These are phyloP conservation scores for Metallyticus violacea DNA, from an alignment of 2,888 invertebrate species.

Conservation along the genomic window DNA sequence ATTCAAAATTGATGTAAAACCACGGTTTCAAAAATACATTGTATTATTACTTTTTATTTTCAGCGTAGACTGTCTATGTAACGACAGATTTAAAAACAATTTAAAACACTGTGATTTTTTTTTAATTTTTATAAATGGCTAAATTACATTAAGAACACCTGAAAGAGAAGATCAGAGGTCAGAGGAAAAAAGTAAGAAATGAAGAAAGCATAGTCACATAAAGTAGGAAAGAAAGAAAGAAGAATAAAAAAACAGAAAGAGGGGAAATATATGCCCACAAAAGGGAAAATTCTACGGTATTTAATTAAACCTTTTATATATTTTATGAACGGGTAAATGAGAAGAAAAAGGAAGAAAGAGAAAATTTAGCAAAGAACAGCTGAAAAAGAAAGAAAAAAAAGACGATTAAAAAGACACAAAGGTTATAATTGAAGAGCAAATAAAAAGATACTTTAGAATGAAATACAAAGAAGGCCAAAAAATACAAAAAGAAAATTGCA, in stretches of 20 bases:
- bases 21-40: no score
- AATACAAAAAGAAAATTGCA: not conserved
- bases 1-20: no score
- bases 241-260: not conserved
- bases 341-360: not conserved
- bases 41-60: no score
- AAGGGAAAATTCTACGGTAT: not conserved
- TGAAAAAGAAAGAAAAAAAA: not conserved
- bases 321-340: not conserved
- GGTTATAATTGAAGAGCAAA: not conserved
- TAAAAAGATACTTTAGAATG: not conserved
- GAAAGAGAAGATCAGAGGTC: no score
- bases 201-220: no score
- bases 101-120: no score
- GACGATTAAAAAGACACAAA: not conserved
- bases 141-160: no score
- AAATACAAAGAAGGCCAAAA: not conserved
- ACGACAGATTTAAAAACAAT: no score
- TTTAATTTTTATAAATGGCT: no score
- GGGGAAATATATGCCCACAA: not conserved
- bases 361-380: not conserved
- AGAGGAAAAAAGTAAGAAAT: no score
- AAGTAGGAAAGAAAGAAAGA: not conserved
- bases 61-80: no score
- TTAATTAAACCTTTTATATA: not conserved